A percentile compares a stretch with the other conserved stretches of the same genome.
These are phyloP conservation scores for Piezodorus guildinii DNA, from an alignment of 1,140 invertebrate genomes.

Conservation along the genomic window DNA sequence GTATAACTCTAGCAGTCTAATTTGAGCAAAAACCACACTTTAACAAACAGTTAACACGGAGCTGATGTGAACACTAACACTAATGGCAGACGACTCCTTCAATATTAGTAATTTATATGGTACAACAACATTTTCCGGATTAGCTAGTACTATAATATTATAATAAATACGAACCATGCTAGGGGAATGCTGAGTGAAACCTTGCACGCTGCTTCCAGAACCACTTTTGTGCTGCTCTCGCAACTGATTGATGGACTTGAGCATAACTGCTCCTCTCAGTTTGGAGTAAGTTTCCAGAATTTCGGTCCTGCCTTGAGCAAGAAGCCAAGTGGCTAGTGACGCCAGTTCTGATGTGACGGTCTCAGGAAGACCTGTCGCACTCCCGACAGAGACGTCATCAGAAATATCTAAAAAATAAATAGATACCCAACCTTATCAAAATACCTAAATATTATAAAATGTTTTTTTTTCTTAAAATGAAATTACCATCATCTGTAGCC, in stretches of 20 bases:
- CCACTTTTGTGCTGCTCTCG: conserved; percentile 70
- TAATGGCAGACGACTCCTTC: no score
- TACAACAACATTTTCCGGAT: no score
- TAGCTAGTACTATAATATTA: no score
- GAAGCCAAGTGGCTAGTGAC: conserved; percentile 70
- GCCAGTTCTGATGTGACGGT: conserved; percentile 56
- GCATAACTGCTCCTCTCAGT: conserved; percentile 61
- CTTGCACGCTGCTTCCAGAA: conserved; percentile 49
- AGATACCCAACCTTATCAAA: not conserved
- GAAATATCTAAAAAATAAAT: conserved; percentile 8
- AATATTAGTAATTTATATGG: no score
- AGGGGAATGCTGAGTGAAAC: conserved; percentile 29
- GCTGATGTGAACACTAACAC: no score
- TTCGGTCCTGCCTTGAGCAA: conserved; percentile 64
- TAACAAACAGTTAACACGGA: no score
- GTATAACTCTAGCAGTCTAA: no score
- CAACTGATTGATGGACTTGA: conserved; percentile 60
- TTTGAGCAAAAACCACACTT: no score
- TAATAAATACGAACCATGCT: conserved; percentile 25
- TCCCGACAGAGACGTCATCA: conserved; percentile 21
- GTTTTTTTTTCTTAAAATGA: not conserved
- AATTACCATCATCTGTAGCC: conserved; percentile 58
- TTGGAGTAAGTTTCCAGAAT: conserved; percentile 70
- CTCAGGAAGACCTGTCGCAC: conserved; percentile 32
- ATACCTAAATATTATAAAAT: not conserved